These are phyloP conservation scores for Pangasius larnaudii DNA, from an alignment of 2,797 vertebrate species.

Conservation along the genomic window DNA sequence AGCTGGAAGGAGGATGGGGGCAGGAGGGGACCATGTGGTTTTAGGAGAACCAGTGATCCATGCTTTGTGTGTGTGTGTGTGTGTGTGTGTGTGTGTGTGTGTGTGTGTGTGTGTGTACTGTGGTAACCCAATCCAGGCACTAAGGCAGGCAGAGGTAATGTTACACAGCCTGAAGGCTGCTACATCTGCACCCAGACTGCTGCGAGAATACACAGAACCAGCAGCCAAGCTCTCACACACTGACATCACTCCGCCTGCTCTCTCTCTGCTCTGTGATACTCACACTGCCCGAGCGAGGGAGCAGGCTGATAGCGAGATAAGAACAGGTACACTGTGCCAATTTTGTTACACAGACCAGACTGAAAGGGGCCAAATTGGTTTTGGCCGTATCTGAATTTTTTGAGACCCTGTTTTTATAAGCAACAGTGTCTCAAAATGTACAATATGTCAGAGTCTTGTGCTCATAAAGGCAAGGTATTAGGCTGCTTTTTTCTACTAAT, in stretches of 20 bases:
- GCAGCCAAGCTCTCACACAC: constrained; percentile 46
- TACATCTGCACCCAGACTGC: constrained; percentile 50
- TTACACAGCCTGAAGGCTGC: constrained; percentile 57
- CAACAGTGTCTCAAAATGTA: not conserved
- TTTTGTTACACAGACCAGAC: constrained; percentile 13
- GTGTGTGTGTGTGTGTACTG: constrained; percentile 44
- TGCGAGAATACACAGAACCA: constrained; percentile 53
- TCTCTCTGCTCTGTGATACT: constrained; percentile 38
- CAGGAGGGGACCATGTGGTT: constrained; percentile 48
- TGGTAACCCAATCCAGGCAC: constrained; percentile 54
- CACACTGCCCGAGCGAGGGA: constrained; percentile 11
- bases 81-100: constrained; percentile 56
- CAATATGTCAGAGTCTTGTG: not conserved
- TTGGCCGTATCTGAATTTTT: not conserved
- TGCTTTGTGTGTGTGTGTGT: constrained; percentile 52
- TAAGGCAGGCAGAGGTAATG: constrained; percentile 46
- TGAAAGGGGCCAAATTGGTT: not conserved
- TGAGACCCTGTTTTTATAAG: not conserved
- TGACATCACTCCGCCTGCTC: constrained; percentile 42
- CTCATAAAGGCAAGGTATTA: not conserved
- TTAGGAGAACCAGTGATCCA: constrained; percentile 54
- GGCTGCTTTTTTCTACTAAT: not conserved
- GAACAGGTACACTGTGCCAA: not conserved
- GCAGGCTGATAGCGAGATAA: constrained; percentile 23
- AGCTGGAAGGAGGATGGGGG: constrained; percentile 21